Conservation (phyloP, 2,113 vertebrate genomes). For the Corapipo altera region DNA sequence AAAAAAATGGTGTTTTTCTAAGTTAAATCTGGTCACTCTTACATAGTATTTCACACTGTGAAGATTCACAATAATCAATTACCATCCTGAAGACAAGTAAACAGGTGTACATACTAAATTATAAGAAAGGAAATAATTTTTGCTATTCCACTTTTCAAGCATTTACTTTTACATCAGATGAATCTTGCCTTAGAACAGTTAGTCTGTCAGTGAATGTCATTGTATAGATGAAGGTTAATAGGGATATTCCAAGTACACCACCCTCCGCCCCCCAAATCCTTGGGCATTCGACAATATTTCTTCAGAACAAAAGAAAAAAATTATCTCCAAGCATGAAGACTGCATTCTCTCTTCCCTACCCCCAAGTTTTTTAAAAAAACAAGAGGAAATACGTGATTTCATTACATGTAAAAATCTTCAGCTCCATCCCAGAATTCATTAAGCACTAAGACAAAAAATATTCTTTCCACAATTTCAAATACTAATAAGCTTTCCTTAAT, state of each 20-base stretch:
- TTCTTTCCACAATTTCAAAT: slow-evolving; percentile 56
- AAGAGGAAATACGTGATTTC: neutral
- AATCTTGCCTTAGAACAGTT: neutral
- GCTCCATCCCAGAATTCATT: slow-evolving; percentile 59
- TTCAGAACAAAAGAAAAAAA: neutral
- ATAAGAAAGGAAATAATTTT: neutral
- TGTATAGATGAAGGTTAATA: neutral
- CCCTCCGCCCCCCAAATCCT: neutral
- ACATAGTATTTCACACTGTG: neutral
- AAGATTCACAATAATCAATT: neutral
- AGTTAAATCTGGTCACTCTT: neutral
- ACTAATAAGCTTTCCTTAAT: slow-evolving; percentile 65
- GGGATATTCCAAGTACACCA: neutral
- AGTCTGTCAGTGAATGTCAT: neutral
- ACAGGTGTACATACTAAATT: neutral
- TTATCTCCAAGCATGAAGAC: neutral
- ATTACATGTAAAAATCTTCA: slow-evolving; percentile 24
- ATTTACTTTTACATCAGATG: neutral
- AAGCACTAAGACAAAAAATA: slow-evolving; percentile 49
- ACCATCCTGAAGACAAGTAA: neutral
- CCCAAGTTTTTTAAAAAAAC: neutral
- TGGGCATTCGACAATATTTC: neutral
- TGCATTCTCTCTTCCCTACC: neutral
- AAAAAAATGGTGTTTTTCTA: neutral
- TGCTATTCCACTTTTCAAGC: neutral